These are phyloP conservation scores for Rhizoglyphus robini DNA, from an alignment of 1,140 invertebrate genomes.

Conservation along the genomic window DNA sequence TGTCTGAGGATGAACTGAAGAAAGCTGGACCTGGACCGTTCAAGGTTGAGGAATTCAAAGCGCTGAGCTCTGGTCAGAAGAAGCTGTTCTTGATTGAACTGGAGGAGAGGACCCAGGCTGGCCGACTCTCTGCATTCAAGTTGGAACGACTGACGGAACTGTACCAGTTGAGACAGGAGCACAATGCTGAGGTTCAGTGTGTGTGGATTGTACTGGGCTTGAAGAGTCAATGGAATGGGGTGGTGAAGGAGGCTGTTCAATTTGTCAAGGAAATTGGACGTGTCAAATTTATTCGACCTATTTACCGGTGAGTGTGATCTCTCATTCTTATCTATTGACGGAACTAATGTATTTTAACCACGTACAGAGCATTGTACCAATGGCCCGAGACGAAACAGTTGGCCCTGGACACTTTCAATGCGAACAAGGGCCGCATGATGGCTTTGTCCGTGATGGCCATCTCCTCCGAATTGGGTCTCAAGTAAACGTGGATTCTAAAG, in stretches of 20 bases:
- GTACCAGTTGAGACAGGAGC: slow-evolving; percentile 50
- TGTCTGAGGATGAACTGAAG: slow-evolving; percentile 33
- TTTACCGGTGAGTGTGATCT: slow-evolving; percentile 59
- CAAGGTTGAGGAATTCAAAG: slow-evolving; percentile 36
- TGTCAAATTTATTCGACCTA: slow-evolving; percentile 75
- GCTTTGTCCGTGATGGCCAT: slow-evolving; percentile 40
- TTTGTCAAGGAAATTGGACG: slow-evolving; percentile 70
- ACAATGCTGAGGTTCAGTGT: slow-evolving; percentile 62
- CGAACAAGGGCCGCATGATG: slow-evolving; percentile 64
- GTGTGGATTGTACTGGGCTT: slow-evolving; percentile 62
- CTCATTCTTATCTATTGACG: slow-evolving; percentile 39
- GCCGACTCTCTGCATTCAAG: slow-evolving; percentile 27
- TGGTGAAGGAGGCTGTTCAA: slow-evolving; percentile 48
- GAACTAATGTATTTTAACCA: slow-evolving; percentile 75
- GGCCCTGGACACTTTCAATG: slow-evolving; percentile 56
- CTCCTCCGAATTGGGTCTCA: neutral
- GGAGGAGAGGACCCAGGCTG: slow-evolving; percentile 36
- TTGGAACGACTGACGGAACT: slow-evolving; percentile 47
- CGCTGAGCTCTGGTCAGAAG: slow-evolving; percentile 51
- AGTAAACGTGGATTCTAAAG: neutral
- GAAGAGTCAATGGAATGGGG: slow-evolving; percentile 49
- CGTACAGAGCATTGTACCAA: slow-evolving; percentile 66
- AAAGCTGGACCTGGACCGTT: slow-evolving; percentile 33
- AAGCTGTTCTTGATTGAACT: slow-evolving; percentile 57
- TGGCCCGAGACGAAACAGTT: slow-evolving; percentile 53